Evolutionary conservation across 1,140 invertebrate genomes (phyloP).

Genomic region (Brachionus plicatilis): DNA sequence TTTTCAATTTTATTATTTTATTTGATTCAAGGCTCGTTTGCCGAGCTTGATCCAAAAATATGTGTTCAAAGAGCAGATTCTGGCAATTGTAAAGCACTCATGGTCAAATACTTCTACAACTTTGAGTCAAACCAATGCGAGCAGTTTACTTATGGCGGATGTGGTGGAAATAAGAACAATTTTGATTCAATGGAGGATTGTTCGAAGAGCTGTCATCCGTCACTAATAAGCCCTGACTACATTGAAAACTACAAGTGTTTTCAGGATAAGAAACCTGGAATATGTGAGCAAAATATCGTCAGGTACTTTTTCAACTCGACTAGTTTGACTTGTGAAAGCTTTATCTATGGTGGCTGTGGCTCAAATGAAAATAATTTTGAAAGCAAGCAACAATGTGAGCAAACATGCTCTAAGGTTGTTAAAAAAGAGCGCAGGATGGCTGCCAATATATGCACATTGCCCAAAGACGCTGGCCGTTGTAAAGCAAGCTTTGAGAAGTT

Average conservation of each 20-base stretch:
- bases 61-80: slow-evolving; percentile 59
- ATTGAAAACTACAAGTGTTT: neutral
- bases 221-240: neutral
- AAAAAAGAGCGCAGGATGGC: neutral
- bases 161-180: slow-evolving; percentile 60
- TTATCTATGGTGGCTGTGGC: neutral
- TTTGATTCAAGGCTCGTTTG: neutral
- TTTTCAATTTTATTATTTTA: neutral
- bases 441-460: neutral
- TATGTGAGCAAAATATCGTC: neutral
- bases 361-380: neutral
- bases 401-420: neutral
- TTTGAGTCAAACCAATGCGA: slow-evolving; percentile 45
- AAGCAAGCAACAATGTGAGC: neutral
- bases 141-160: slow-evolving; percentile 29
- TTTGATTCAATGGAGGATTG: slow-evolving; percentile 7
- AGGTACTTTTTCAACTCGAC: neutral
- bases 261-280: neutral
- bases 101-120: slow-evolving; percentile 48
- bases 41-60: neutral
- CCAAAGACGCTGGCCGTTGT: slow-evolving; percentile 58
- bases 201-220: neutral
- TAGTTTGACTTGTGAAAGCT: neutral
- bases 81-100: slow-evolving; percentile 61
- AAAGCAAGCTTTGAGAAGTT: slow-evolving; percentile 53